These are phyloP conservation scores for Mustela nigripes DNA, from an alignment of 2,113 vertebrate genomes.

Conservation along the genomic window DNA sequence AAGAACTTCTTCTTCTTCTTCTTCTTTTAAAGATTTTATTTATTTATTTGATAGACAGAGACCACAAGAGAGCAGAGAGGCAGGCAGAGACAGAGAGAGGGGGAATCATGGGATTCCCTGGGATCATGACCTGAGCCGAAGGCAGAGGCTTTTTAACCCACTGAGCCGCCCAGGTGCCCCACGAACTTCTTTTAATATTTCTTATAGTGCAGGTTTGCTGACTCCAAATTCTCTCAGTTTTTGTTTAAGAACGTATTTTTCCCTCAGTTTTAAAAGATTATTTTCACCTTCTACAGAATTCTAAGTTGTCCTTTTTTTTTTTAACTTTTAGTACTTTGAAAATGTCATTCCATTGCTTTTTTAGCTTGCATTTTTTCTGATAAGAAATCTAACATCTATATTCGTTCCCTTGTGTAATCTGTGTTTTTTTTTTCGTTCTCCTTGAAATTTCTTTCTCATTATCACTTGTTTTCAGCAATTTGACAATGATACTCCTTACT, in stretches of 20 bases:
- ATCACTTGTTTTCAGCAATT: constrained; percentile 28
- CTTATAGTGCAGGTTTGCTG: neutral
- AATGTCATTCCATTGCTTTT: neutral
- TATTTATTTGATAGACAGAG: too few species aligned
- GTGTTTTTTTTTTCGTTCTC: neutral
- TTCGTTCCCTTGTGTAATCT: neutral
- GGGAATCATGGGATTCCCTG: too few species aligned
- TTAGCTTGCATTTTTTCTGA: neutral
- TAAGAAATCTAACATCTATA: neutral
- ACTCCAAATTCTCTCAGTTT: neutral
- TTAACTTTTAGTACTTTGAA: neutral
- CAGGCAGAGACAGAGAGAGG: too few species aligned
- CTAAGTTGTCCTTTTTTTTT: neutral
- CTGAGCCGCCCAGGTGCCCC: too few species aligned
- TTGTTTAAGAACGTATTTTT: constrained; percentile 1
- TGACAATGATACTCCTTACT: neutral
- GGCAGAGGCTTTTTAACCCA: too few species aligned
- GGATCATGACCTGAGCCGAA: too few species aligned
- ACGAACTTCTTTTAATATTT: constrained; percentile 39
- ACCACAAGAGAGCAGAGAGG: too few species aligned
- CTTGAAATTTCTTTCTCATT: constrained; percentile 11
- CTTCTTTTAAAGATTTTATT: too few species aligned
- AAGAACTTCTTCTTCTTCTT: neutral
- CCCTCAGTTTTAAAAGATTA: constrained; percentile 30
- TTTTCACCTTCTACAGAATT: constrained; percentile 38